phyloP scores from a whole-genome alignment of 2,888 invertebrate genomes.

The Mesorhabditis belari region DNA sequence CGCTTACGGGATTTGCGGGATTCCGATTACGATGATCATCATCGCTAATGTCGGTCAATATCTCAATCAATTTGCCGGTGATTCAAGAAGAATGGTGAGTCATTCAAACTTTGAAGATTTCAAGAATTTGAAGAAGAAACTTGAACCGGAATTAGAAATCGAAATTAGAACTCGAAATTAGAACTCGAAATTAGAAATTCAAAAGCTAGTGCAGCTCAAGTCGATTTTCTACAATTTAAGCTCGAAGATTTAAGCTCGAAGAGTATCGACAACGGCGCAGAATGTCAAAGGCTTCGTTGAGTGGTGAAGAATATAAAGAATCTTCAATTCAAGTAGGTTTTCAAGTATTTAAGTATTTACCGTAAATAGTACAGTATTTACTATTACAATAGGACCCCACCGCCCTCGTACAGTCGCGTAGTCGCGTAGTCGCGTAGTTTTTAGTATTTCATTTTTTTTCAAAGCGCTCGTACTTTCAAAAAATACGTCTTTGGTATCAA shows the following conservation, averaged over 20 bases:
- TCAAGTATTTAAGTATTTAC: background rate
- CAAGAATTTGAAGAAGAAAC: background rate
- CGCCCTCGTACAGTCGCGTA: too few relatives aligned
- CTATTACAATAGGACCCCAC: too few relatives aligned
- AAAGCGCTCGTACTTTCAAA: too few relatives aligned
- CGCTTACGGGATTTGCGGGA: slow-evolving; percentile 48
- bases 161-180: background rate
- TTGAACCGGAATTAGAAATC: background rate
- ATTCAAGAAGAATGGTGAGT: slow-evolving; percentile 38
- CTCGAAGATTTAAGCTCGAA: slow-evolving; percentile 30
- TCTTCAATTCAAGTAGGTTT: background rate
- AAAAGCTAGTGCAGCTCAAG: background rate
- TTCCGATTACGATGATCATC: slow-evolving; percentile 51
- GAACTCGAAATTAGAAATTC: background rate
- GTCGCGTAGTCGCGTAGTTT: too few relatives aligned
- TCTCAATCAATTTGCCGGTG: slow-evolving; percentile 47
- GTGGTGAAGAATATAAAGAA: slow-evolving; percentile 30
- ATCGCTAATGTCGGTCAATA: slow-evolving; percentile 52
- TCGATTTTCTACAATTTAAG: background rate
- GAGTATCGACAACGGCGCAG: slow-evolving; percentile 34
- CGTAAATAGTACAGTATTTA: slow-evolving; percentile 8
- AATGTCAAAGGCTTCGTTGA: slow-evolving; percentile 36
- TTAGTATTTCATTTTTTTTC: too few relatives aligned
- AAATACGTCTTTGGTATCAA: too few relatives aligned
- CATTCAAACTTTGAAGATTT: background rate